These are phyloP conservation scores for Chloroclysta siterata DNA, from an alignment of 2,888 invertebrate species.

Conservation along the genomic window DNA sequence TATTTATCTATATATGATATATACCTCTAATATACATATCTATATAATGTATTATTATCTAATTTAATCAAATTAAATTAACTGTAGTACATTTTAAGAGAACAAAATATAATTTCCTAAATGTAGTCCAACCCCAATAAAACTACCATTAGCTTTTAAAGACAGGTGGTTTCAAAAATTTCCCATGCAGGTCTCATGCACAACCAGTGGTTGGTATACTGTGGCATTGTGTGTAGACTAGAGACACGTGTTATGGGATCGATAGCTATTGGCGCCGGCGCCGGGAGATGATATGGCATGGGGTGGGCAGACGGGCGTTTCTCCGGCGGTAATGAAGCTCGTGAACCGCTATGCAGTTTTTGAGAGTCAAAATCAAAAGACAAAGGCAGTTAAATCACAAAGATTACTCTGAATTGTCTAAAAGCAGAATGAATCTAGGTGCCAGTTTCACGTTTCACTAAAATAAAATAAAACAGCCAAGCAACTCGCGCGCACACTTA, in stretches of 20 bases:
- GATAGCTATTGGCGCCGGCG: constrained; percentile 79
- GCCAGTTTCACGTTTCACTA: too few relatives aligned
- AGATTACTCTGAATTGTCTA: too few relatives aligned
- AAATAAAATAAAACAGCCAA: too few relatives aligned
- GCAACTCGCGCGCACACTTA: too few relatives aligned
- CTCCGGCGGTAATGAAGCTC: not conserved
- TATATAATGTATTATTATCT: too few relatives aligned
- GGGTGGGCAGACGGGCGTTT: constrained; percentile 51
- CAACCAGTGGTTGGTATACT: constrained; percentile 29
- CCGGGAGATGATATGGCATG: constrained; percentile 58
- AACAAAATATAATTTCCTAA: not conserved
- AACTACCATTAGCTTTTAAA: constrained; percentile 56
- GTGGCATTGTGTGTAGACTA: constrained; percentile 19
- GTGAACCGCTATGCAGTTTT: not conserved
- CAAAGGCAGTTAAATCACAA: too few relatives aligned
- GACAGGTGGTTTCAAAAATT: constrained; percentile 66
- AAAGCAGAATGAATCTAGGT: too few relatives aligned
- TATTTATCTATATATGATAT: too few relatives aligned
- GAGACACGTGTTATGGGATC: constrained; percentile 74
- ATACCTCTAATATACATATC: too few relatives aligned
- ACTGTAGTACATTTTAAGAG: too few relatives aligned
- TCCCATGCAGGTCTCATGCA: constrained; percentile 67
- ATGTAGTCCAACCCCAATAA: constrained; percentile 19
- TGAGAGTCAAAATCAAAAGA: too few relatives aligned
- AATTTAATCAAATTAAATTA: too few relatives aligned